These are phyloP conservation scores for Meteorus colon DNA, from an alignment of 2,888 invertebrate species.

Conservation along the genomic window DNA sequence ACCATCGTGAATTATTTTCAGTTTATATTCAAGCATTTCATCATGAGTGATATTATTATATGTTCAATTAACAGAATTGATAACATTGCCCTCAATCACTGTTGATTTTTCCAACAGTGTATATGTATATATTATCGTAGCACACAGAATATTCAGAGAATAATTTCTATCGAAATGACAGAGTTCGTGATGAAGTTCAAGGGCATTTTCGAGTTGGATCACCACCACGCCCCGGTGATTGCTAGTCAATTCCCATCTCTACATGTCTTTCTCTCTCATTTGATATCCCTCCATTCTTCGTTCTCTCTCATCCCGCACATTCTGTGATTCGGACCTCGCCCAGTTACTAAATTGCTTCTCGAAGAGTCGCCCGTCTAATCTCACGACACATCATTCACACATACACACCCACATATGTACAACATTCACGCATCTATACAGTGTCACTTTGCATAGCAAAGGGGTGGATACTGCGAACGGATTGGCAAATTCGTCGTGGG, in stretches of 20 bases:
- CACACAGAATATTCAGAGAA: constrained; percentile 56
- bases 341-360: constrained; percentile 59
- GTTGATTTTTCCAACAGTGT: too few species aligned
- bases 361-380: constrained; percentile 56
- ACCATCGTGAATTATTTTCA: too few species aligned
- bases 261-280: constrained; percentile 43
- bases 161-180: constrained; percentile 62
- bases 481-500: constrained; percentile 35
- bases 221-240: constrained; percentile 65
- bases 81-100: too few species aligned
- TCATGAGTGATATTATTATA: too few species aligned
- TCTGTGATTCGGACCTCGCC: constrained; percentile 55
- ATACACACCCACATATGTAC: not conserved
- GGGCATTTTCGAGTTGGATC: constrained; percentile 39
- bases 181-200: constrained; percentile 46
- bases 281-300: constrained; percentile 27
- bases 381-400: constrained; percentile 36
- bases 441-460: constrained; percentile 54
- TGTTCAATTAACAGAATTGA: too few species aligned
- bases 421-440: constrained; percentile 22
- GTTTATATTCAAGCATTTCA: too few species aligned
- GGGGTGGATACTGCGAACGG: constrained; percentile 40
- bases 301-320: constrained; percentile 45
- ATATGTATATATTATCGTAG: not conserved
- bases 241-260: constrained; percentile 50